These are phyloP conservation scores for Lycaena phlaeas DNA, from an alignment of 2,888 invertebrate species.

Conservation along the genomic window DNA sequence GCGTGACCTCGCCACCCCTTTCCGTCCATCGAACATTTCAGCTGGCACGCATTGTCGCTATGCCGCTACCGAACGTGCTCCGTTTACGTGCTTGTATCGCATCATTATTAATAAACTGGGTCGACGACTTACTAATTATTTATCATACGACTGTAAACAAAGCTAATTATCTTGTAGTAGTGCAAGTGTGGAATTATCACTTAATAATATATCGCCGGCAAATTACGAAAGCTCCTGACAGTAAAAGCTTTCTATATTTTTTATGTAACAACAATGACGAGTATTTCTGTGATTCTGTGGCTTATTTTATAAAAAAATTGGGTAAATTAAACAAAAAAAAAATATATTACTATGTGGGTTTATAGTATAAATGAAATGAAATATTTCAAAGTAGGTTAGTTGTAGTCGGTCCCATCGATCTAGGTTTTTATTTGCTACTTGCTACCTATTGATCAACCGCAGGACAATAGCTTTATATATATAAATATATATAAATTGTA, in stretches of 20 bases:
- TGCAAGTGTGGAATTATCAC: not conserved
- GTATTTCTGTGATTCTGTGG: not conserved
- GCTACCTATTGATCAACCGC: constrained; percentile 1
- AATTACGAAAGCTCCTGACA: not conserved
- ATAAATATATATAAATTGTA: too few species aligned
- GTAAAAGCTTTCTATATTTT: constrained; percentile 1
- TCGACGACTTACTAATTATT: not conserved
- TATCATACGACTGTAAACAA: not conserved
- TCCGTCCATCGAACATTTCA: constrained; percentile 53
- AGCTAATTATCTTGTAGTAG: not conserved
- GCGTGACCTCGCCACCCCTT: constrained; percentile 66
- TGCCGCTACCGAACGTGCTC: constrained; percentile 21
- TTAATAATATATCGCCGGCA: not conserved
- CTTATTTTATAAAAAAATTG: too few species aligned
- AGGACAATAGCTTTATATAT: not conserved
- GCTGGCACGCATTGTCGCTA: constrained; percentile 53
- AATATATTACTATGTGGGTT: too few species aligned
- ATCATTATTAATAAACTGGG: not conserved
- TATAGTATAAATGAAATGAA: not conserved
- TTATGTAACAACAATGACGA: not conserved
- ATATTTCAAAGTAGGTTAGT: constrained; percentile 4
- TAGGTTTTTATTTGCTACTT: too few species aligned
- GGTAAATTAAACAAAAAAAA: too few species aligned
- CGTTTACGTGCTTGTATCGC: constrained; percentile 1
- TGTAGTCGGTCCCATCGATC: not conserved